phyloP scores from a whole-genome alignment of 2,113 vertebrate species.

The Platysteira castanea region DNA sequence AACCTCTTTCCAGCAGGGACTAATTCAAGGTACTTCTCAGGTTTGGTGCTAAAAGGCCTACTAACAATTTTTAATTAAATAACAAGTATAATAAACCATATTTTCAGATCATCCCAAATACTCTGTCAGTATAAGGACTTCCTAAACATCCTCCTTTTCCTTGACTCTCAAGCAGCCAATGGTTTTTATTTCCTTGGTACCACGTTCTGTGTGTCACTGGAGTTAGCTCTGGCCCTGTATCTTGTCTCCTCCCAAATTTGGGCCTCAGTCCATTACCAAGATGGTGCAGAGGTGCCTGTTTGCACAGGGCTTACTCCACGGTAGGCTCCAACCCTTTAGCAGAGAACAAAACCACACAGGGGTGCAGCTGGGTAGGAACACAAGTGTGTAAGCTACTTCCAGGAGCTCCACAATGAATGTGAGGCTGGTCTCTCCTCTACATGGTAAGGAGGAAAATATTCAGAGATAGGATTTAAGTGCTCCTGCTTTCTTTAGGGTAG shows the following conservation, averaged over 20 bases:
- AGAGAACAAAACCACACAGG: not conserved
- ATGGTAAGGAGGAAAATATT: not conserved
- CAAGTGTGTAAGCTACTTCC: not conserved
- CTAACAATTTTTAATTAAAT: not conserved
- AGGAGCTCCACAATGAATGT: not conserved
- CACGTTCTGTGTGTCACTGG: not conserved
- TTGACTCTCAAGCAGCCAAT: not conserved
- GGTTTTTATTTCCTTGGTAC: not conserved
- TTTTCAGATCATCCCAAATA: not conserved
- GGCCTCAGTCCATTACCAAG: not conserved
- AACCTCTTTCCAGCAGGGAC: conserved; percentile 98
- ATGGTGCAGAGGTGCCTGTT: not conserved
- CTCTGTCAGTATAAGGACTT: not conserved
- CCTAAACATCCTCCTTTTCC: not conserved
- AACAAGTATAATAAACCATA: not conserved
- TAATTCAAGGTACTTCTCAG: conserved; percentile 85
- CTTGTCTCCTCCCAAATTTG: not conserved
- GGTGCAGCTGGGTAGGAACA: not conserved
- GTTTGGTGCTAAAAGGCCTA: not conserved
- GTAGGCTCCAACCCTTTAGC: not conserved
- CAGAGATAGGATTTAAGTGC: not conserved
- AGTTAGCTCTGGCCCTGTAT: not conserved
- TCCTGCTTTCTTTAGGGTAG: not conserved
- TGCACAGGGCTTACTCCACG: not conserved
- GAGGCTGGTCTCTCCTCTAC: not conserved